These are phyloP conservation scores for Cisticola juncidis DNA, from an alignment of 2,113 vertebrate genomes.

Conservation along the genomic window DNA sequence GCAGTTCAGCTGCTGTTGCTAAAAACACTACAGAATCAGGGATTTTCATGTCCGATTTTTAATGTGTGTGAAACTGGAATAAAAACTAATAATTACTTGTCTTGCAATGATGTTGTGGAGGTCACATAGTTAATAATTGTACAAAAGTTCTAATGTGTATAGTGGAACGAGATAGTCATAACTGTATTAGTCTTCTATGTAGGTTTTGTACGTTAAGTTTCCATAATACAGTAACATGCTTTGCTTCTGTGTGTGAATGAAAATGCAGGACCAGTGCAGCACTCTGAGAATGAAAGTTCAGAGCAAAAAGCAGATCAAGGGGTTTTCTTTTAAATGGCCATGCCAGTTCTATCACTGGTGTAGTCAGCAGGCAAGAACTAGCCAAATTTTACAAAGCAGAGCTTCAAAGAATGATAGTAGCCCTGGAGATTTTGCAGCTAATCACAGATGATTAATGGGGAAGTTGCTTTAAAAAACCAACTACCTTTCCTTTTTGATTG, in stretches of 20 bases:
- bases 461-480: neutral
- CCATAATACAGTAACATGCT: neutral
- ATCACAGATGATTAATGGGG: conserved; percentile 55
- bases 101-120: neutral
- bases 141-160: neutral
- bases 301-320: neutral
- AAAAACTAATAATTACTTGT: neutral
- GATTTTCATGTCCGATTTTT: neutral
- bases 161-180: neutral
- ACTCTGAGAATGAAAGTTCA: neutral
- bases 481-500: conserved; percentile 22
- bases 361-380: neutral
- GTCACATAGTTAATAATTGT: neutral
- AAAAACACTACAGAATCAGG: neutral
- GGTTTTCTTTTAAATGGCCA: neutral
- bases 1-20: neutral
- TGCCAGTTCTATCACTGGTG: neutral
- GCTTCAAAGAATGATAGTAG: neutral
- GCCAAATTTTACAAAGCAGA: neutral
- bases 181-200: neutral
- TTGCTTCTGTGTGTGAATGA: accelerated
- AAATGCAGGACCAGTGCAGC: neutral
- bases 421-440: conserved; percentile 15
- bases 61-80: neutral
- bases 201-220: neutral